Evolutionary conservation across 2,888 invertebrate species (phyloP), one percentile per base, ranked within the genome.

Genomic region (Callimorpha dominula): DNA sequence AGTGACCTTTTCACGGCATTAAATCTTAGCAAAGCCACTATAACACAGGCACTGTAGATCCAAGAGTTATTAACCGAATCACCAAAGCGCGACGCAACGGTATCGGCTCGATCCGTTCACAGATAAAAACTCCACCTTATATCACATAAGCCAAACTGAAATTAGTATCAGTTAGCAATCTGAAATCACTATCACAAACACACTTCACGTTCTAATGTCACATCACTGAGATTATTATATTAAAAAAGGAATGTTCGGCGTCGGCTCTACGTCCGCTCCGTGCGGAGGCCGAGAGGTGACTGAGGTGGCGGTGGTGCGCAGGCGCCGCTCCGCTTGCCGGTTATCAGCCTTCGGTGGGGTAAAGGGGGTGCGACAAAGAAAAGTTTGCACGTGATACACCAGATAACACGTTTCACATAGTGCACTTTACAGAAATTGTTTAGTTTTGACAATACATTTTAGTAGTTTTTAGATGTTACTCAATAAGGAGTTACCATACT

Each of bases 11-110:
- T 93, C 92, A 90, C 89, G 85, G 90, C 89, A 88, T 89, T 92
- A 93, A 92, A 93, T 94, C 94, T 94, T 92, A 88, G 93, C 90
- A 90, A 89, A 92, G 89, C 90, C 91, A 92, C 93, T 92, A 91
- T 89, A 89, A 90, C 92, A 83, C 84, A 84, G 77, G 78, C 84
- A 93, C 93, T 91, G 92, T 91, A 91, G 90, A 93, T 93, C 91
- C 92, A 91, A 89, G 87, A 92, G 92, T 92, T 94, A 93, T 94
- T 94, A 95, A 89, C 92, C 90, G 91, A 93, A 91, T 88, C 94
- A 91, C 90, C 93, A 92, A 89, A 93, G 93, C 95, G 93, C 86
- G 87, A 89, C 92, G 87, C 94, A 94, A 94, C 95, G 94, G 95
- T 94, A 93, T 87, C 88, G 89, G 84, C 76, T 82, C 85, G 86